These are phyloP conservation scores for Ditylenchus dipsaci DNA, from an alignment of 1,140 invertebrate genomes.

Conservation along the genomic window DNA sequence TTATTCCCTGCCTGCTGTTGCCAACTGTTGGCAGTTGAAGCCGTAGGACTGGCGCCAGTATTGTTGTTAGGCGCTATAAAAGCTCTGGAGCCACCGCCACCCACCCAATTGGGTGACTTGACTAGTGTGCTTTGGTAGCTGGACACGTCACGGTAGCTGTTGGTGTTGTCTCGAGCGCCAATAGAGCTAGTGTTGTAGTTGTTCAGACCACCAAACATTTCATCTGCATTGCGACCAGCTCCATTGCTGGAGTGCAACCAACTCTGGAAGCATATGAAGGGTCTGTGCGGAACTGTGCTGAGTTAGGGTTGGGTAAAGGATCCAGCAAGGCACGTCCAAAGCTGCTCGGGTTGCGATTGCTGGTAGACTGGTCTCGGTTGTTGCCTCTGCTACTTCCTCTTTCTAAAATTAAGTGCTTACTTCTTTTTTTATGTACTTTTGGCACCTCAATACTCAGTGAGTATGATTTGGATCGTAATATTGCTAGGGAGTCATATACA, in stretches of 20 bases:
- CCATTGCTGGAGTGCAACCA: conserved; percentile 4
- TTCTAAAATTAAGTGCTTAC: no score
- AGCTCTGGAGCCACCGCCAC: not conserved
- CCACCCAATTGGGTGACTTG: not conserved
- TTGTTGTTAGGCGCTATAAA: not conserved
- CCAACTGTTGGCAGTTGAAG: not conserved
- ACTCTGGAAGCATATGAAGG: conserved; percentile 29
- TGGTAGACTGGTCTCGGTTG: no score
- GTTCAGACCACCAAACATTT: conserved; percentile 10
- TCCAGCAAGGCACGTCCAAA: not conserved
- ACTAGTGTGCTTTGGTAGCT: conserved; percentile 5
- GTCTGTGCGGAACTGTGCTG: conserved; percentile 18
- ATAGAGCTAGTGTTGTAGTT: not conserved
- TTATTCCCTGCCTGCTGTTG: no score
- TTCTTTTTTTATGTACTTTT: no score
- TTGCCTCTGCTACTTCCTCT: not conserved
- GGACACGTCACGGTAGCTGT: not conserved
- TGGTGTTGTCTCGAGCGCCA: not conserved
- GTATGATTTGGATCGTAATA: no score
- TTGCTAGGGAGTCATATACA: no score
- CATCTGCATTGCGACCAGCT: conserved; percentile 14
- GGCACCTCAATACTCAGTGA: no score
- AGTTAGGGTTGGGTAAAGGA: not conserved
- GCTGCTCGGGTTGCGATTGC: not conserved
- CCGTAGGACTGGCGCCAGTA: not conserved